A percentile compares a stretch with the other conserved stretches of the same genome.
Evolutionary conservation across 2,797 vertebrate species (phyloP).

Genomic region (Lepilemur septentrionalis): DNA sequence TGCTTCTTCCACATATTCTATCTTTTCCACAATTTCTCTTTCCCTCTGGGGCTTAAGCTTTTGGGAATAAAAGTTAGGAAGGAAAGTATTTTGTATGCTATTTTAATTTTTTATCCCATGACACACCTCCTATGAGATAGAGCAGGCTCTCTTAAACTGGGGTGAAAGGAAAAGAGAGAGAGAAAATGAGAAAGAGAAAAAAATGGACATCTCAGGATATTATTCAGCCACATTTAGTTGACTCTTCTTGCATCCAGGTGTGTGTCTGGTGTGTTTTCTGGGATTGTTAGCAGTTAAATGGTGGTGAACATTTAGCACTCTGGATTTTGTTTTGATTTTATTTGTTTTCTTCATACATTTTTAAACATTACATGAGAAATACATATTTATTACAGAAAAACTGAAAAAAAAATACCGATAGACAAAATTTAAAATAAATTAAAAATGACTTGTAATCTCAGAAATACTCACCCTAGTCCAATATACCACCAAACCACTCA

Average conservation of each 20-base stretch:
- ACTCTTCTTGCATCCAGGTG: too few species aligned
- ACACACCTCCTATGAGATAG: neutral
- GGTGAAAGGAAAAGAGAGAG: neutral
- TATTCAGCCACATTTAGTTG: neutral
- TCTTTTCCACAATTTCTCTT: neutral
- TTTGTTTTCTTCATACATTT: slow-evolving; percentile 7
- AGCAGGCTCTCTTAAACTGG: neutral
- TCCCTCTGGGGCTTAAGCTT: neutral
- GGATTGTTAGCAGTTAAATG: neutral
- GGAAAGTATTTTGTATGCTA: neutral
- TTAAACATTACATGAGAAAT: neutral
- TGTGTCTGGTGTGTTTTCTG: neutral
- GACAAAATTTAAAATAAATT: neutral
- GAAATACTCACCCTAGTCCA: neutral
- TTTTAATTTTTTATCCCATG: neutral
- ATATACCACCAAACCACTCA: neutral
- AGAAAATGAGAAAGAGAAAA: neutral
- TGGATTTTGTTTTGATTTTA: slow-evolving; percentile 16
- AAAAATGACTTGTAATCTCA: neutral
- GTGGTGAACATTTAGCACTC: neutral
- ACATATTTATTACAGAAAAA: neutral
- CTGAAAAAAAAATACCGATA: neutral
- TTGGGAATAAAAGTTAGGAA: neutral
- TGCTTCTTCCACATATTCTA: neutral
- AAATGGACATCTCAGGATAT: neutral